These are phyloP conservation scores for Pogonocichla stellata DNA, from an alignment of 2,113 vertebrate species.

Conservation along the genomic window DNA sequence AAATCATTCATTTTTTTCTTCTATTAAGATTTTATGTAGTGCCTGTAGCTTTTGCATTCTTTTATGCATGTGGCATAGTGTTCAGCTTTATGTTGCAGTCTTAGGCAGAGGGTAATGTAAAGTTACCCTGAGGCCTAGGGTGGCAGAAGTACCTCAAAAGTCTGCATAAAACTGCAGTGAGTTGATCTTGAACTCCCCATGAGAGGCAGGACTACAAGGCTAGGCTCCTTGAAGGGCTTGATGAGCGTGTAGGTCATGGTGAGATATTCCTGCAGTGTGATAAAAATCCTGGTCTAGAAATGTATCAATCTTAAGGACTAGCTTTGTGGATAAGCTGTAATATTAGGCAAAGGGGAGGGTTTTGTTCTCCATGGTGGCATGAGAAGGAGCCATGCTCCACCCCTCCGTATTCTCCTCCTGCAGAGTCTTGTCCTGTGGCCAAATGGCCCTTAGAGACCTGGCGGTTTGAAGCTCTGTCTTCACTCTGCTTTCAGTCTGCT, in stretches of 20 bases:
- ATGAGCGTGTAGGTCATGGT: fast-evolving
- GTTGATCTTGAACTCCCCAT: background rate
- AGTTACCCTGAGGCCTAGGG: background rate
- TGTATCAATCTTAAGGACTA: background rate
- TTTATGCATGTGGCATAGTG: background rate
- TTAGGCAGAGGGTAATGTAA: background rate
- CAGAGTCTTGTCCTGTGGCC: background rate
- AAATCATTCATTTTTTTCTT: background rate
- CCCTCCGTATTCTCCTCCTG: background rate
- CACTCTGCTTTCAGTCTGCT: background rate
- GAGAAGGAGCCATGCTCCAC: background rate
- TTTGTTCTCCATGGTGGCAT: background rate
- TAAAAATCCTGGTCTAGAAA: background rate
- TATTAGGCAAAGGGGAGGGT: background rate
- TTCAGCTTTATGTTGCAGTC: background rate
- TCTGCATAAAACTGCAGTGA: background rate
- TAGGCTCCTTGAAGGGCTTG: background rate
- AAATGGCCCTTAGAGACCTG: background rate
- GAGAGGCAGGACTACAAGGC: background rate
- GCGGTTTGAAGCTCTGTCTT: background rate
- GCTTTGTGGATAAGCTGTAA: background rate
- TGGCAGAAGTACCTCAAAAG: background rate
- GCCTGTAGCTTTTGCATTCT: background rate
- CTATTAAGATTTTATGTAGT: background rate
- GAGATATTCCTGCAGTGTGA: background rate